Percentiles rank a stretch among this genome's conserved stretches.
These are phyloP conservation scores for Metacarcinus magister DNA, from an alignment of 2,888 invertebrate genomes.

Conservation along the genomic window DNA sequence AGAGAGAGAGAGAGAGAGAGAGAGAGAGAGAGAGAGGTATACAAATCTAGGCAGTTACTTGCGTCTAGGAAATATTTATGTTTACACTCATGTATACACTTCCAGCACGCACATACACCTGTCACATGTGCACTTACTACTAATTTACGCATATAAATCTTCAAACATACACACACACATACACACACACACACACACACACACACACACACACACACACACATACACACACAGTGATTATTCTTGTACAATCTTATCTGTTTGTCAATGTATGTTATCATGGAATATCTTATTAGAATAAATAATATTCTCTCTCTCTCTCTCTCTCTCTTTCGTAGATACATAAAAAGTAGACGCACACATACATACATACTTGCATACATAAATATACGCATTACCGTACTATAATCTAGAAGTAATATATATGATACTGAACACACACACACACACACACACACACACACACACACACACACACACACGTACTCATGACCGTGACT, in stretches of 20 bases:
- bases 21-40: not conserved
- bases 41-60: too few relatives aligned
- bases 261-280: not conserved
- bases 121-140: not conserved
- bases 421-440: too few relatives aligned
- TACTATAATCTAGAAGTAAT: too few relatives aligned
- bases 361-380: too few relatives aligned
- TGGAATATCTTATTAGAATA: not conserved
- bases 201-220: not conserved
- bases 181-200: not conserved
- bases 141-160: not conserved
- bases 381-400: too few relatives aligned
- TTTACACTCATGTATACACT: too few relatives aligned
- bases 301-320: not conserved
- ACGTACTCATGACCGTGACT: too few relatives aligned
- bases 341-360: too few relatives aligned
- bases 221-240: not conserved
- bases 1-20: conserved; percentile 2
- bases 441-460: too few relatives aligned
- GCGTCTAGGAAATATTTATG: too few relatives aligned
- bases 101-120: not conserved
- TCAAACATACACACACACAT: not conserved
- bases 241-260: not conserved
- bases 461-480: too few relatives aligned
- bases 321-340: not conserved